Evolutionary conservation across 2,113 vertebrate genomes (phyloP), one percentile per base, ranked within the genome.

Genomic region (Tamias sibiricus): DNA sequence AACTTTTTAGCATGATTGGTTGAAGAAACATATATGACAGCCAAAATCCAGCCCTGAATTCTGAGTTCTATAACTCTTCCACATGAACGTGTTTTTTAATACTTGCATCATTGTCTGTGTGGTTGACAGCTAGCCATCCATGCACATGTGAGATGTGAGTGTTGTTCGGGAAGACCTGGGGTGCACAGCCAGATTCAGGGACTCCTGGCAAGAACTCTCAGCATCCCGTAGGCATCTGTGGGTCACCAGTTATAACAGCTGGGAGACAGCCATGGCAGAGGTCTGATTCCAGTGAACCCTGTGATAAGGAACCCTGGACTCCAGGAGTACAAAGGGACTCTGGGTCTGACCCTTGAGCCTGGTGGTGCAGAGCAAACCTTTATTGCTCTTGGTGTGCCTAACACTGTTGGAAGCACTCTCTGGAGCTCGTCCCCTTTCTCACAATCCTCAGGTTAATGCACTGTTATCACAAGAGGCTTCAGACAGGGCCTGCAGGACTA

Each of bases 31-130:
- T 28, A 16, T 9, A 76, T 44, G 44, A 4, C 37, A 32, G 14
- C 75, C 66, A 77, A 49, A 62, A 30, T 77, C 44, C 42, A 85
- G 77, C 62, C 47, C 79, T 95, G 82, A 93, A 64, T 94, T 77
- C 66, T 66, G 52, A 81, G 35, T 24, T 82, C 82, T 44, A 3
- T 71, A 52, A 8, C 44, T 79, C 79, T 85, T 81, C 62, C 9
- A 44, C 76, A n/a, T 47, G 47, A 32, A 54, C 52, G 40, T 75
- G 14, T 54, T 37, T 49, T 64, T 52, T 59, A 20, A 40, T 28
- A 11, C 37, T 40, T 40, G 44, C 5, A 52, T 69, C 57, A 40
- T 75, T 66, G 24, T 74, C 40, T 44, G 2, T 35, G 8, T 28
- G 35, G 22, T 14, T 64, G 74, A 93, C 81, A 68, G n/a, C 16